Conservation (phyloP, 1,140 invertebrate genomes). For the Bicyclus anynana region DNA sequence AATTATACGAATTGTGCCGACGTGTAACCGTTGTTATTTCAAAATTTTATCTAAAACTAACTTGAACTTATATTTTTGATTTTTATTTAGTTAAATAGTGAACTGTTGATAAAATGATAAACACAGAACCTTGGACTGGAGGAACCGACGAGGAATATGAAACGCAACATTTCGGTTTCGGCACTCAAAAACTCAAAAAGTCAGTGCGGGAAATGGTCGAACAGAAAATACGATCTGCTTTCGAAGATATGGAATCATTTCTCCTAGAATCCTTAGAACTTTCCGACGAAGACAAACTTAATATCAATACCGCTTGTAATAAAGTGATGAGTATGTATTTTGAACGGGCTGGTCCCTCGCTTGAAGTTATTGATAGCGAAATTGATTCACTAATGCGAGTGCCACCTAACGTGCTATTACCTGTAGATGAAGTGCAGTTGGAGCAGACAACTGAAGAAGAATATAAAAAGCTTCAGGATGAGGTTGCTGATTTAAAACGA, state of each 20-base stretch:
- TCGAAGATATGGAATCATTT: conserved; percentile 60
- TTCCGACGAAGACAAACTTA: conserved; percentile 59
- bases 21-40: too few relatives aligned
- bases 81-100: background rate
- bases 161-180: conserved; percentile 68
- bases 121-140: conserved; percentile 54
- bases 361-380: conserved; percentile 55
- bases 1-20: too few relatives aligned
- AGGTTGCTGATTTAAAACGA: conserved; percentile 47
- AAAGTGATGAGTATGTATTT: conserved; percentile 57
- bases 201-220: conserved; percentile 68
- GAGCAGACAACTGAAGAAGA: conserved; percentile 54
- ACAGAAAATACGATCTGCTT: conserved; percentile 55
- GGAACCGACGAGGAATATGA: conserved; percentile 68
- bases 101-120: conserved; percentile 48
- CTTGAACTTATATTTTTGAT: too few relatives aligned
- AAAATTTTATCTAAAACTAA: too few relatives aligned
- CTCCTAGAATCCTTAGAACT: conserved; percentile 53
- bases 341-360: conserved; percentile 50
- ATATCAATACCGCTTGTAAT: conserved; percentile 52
- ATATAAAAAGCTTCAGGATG: conserved; percentile 50
- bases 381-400: conserved; percentile 56
- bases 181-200: conserved; percentile 62
- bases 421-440: conserved; percentile 57
- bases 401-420: conserved; percentile 57